These are phyloP conservation scores for Pheosia gnoma DNA, from an alignment of 2,888 invertebrate genomes.

Conservation along the genomic window DNA sequence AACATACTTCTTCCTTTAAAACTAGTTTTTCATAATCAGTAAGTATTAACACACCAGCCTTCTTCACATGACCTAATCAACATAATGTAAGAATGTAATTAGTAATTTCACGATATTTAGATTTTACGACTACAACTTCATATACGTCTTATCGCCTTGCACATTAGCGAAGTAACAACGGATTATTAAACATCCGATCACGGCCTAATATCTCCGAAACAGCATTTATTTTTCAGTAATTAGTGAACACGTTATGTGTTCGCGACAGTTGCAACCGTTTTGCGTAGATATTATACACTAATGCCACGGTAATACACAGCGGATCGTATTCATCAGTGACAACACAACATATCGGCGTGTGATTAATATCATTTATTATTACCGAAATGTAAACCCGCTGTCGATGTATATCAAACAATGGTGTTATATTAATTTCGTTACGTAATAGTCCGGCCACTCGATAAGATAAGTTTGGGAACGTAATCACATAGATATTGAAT, in stretches of 20 bases:
- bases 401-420: slow-evolving; percentile 35
- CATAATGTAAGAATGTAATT: not conserved
- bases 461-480: slow-evolving; percentile 5
- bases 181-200: too few species aligned
- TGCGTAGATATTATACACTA: not conserved
- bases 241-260: not conserved
- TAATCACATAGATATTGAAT: not conserved
- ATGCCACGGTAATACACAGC: not conserved
- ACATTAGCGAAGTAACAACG: too few species aligned
- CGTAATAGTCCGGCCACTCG: slow-evolving; percentile 5
- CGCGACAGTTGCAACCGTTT: not conserved
- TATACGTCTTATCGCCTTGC: not conserved
- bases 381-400: slow-evolving; percentile 41
- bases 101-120: not conserved
- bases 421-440: slow-evolving; percentile 20
- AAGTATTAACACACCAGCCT: not conserved
- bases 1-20: not conserved
- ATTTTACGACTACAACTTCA: not conserved
- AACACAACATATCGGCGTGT: slow-evolving; percentile 20
- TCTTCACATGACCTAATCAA: not conserved
- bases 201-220: not conserved
- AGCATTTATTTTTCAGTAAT: not conserved
- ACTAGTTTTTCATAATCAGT: not conserved
- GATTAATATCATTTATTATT: slow-evolving; percentile 38
- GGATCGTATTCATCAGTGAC: slow-evolving; percentile 2